Evolutionary conservation across 2,113 vertebrate genomes (phyloP).

Genomic region (Erythrolamprus reginae): DNA sequence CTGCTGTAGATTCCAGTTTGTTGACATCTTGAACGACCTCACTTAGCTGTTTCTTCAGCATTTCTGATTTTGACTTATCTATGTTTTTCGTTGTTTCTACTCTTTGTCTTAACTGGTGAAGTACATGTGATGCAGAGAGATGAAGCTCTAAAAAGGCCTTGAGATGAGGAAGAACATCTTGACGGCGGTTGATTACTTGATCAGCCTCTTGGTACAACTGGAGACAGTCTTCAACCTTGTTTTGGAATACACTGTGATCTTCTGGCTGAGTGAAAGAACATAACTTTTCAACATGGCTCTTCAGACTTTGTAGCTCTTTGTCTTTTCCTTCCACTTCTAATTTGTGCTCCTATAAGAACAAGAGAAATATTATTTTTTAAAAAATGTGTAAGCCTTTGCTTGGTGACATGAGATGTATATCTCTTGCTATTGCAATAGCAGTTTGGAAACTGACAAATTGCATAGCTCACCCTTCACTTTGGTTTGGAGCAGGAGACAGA

Average conservation of each 20-base stretch:
- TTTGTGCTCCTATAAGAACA: constrained; percentile 72
- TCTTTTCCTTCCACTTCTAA: constrained; percentile 68
- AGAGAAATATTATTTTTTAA: constrained; percentile 5
- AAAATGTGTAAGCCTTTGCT: background rate
- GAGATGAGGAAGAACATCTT: constrained; percentile 72
- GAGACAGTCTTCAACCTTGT: constrained; percentile 80
- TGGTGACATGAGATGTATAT: background rate
- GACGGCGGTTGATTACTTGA: constrained; percentile 74
- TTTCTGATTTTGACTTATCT: constrained; percentile 76
- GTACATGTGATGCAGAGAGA: constrained; percentile 36
- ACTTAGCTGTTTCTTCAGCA: constrained; percentile 72
- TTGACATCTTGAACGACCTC: constrained; percentile 69
- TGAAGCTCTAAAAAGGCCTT: constrained; percentile 72
- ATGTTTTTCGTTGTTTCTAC: constrained; percentile 80
- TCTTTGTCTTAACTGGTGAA: constrained; percentile 71
- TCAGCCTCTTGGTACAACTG: constrained; percentile 81
- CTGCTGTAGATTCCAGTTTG: constrained; percentile 74
- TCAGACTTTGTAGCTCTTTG: constrained; percentile 66
- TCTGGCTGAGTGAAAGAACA: constrained; percentile 67
- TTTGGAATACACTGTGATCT: constrained; percentile 76
- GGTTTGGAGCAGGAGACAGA: background rate
- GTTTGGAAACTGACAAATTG: background rate
- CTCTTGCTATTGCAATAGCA: background rate
- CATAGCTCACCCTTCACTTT: background rate
- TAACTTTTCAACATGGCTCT: constrained; percentile 69